phyloP scores from a whole-genome alignment of 2,888 invertebrate species.

The Seira musarum region DNA sequence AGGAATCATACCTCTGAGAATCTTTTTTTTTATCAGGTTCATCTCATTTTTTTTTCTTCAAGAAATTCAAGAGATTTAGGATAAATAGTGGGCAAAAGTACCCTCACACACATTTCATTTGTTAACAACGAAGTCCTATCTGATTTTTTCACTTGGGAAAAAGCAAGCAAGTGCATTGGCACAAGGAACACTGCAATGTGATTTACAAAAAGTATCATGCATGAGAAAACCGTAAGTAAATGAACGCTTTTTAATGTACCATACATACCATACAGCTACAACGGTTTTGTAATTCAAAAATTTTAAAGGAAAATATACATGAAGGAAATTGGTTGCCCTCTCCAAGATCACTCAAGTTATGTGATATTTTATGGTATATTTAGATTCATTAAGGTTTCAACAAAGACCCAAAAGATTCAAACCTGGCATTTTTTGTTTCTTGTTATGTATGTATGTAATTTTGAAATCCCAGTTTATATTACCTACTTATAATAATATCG shows the following conservation, averaged over 20 bases:
- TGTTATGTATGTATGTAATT: no score
- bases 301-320: no score
- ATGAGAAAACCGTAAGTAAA: conserved; percentile 3
- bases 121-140: neutral
- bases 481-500: no score
- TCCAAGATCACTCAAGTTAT: no score
- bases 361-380: no score
- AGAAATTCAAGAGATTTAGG: neutral
- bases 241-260: neutral
- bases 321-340: no score
- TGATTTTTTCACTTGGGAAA: conserved; percentile 2
- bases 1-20: no score
- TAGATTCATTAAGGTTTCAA: no score
- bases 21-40: neutral
- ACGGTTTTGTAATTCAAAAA: neutral
- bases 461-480: no score
- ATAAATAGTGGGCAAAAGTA: neutral
- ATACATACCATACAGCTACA: neutral
- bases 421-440: no score
- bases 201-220: neutral
- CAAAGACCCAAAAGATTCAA: no score
- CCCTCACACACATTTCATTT: no score
- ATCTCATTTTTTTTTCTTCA: neutral
- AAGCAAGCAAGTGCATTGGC: conserved; percentile 18
- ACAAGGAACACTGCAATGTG: neutral